phyloP scores from a whole-genome alignment of 2,113 vertebrate genomes.

The Callithrix jacchus region DNA sequence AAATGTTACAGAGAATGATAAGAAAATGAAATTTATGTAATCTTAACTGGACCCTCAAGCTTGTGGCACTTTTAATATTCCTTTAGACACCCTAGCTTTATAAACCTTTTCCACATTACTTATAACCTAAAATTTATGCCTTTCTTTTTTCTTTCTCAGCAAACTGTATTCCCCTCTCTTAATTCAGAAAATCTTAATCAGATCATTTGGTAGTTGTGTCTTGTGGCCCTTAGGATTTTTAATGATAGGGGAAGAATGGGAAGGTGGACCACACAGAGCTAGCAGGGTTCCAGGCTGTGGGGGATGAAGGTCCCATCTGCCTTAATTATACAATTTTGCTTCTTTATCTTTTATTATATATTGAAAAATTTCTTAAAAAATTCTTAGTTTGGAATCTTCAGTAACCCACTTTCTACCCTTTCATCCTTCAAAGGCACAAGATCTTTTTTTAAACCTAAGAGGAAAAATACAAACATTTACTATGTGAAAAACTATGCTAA shows the following conservation, averaged over 20 bases:
- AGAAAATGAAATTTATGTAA: slow-evolving; percentile 5
- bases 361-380: neutral
- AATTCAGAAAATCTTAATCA: slow-evolving; percentile 11
- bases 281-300: neutral
- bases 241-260: neutral
- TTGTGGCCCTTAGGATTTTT: neutral
- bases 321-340: neutral
- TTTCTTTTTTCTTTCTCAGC: neutral
- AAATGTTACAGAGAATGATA: slow-evolving; percentile 10
- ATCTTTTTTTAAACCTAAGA: neutral
- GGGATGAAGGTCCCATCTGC: neutral
- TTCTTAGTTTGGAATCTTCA: slow-evolving; percentile 18
- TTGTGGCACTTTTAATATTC: neutral
- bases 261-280: neutral
- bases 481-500: neutral
- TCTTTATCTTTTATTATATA: neutral
- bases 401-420: neutral
- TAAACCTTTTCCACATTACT: neutral
- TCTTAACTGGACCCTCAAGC: neutral
- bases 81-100: neutral
- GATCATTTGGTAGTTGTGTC: neutral
- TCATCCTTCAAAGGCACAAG: neutral
- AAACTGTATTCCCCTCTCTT: neutral
- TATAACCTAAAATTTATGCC: neutral
- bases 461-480: neutral